phyloP scores from a whole-genome alignment of 2,888 invertebrate species.

The Temnothorax unifasciatus region DNA sequence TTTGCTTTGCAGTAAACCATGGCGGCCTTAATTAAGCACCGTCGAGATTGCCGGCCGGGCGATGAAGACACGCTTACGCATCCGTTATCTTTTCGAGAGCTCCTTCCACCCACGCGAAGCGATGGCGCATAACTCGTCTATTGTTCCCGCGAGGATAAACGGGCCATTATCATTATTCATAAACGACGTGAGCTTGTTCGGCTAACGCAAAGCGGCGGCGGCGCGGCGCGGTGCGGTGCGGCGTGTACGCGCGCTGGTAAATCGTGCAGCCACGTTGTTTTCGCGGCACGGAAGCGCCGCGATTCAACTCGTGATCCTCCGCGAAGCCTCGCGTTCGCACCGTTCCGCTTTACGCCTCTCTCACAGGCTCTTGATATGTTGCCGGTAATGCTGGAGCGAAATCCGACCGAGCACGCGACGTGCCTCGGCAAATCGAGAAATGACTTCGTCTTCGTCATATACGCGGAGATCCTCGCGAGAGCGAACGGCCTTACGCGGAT shows the following conservation, averaged over 20 bases:
- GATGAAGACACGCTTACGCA: slow-evolving; percentile 72
- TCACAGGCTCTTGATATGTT: slow-evolving; percentile 47
- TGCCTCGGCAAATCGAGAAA: slow-evolving; percentile 56
- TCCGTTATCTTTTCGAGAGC: slow-evolving; percentile 75
- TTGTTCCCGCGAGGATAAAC: slow-evolving; percentile 81
- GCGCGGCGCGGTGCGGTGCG: not conserved
- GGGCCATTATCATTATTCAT: slow-evolving; percentile 83
- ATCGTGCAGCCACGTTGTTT: slow-evolving; percentile 50
- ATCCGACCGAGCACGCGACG: slow-evolving; percentile 55
- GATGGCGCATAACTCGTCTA: slow-evolving; percentile 80
- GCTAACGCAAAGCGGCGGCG: slow-evolving; percentile 49
- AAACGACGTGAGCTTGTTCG: slow-evolving; percentile 75
- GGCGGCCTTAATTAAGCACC: slow-evolving; percentile 59
- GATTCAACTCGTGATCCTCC: slow-evolving; percentile 60
- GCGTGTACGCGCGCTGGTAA: slow-evolving; percentile 59
- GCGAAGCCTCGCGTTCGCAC: slow-evolving; percentile 47
- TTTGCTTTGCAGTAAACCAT: slow-evolving; percentile 55
- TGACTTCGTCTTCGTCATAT: slow-evolving; percentile 55
- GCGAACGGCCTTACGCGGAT: slow-evolving; percentile 41
- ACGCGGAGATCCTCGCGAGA: slow-evolving; percentile 40
- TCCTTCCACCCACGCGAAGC: slow-evolving; percentile 77
- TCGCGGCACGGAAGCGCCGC: slow-evolving; percentile 56
- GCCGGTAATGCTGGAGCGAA: slow-evolving; percentile 21
- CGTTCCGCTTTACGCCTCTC: slow-evolving; percentile 43
- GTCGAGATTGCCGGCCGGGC: slow-evolving; percentile 41